Conservation (phyloP, 1,140 invertebrate species). For the Philopotamus ludificatus region DNA sequence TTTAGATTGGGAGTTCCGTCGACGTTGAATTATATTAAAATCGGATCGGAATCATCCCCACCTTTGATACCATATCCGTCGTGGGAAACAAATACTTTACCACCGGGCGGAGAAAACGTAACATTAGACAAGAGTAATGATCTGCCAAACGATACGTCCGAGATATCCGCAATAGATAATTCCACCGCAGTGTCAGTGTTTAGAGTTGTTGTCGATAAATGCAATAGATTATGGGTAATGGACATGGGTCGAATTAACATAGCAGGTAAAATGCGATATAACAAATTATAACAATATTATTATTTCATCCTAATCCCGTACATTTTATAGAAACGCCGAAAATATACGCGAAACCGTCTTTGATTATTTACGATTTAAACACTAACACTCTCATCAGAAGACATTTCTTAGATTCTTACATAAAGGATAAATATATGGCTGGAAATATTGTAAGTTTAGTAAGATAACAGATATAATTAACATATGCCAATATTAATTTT, state of each 20-base stretch:
- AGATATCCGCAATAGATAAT: constrained; percentile 39
- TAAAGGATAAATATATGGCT: background rate
- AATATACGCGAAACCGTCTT: constrained; percentile 53
- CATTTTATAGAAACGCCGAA: constrained; percentile 32
- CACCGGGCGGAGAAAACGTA: constrained; percentile 48
- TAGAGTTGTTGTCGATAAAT: constrained; percentile 61
- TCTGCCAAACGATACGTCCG: background rate
- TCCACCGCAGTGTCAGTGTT: constrained; percentile 55
- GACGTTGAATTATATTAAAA: constrained; percentile 66
- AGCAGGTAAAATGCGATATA: constrained; percentile 46
- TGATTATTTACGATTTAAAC: constrained; percentile 51
- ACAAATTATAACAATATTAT: background rate
- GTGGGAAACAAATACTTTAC: constrained; percentile 62
- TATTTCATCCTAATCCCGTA: too few relatives aligned
- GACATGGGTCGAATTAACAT: constrained; percentile 64
- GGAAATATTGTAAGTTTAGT: background rate
- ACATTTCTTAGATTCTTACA: constrained; percentile 52
- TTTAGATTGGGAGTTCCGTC: constrained; percentile 74
- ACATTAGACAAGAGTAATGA: constrained; percentile 39
- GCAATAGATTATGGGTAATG: constrained; percentile 64
- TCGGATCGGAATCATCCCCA: constrained; percentile 56
- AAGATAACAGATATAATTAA: background rate
- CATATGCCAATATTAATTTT: too few relatives aligned
- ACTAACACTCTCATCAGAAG: constrained; percentile 59
- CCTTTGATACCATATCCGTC: constrained; percentile 68